Conservation (phyloP, 2,113 vertebrate genomes). For the Tetrax tetrax region DNA sequence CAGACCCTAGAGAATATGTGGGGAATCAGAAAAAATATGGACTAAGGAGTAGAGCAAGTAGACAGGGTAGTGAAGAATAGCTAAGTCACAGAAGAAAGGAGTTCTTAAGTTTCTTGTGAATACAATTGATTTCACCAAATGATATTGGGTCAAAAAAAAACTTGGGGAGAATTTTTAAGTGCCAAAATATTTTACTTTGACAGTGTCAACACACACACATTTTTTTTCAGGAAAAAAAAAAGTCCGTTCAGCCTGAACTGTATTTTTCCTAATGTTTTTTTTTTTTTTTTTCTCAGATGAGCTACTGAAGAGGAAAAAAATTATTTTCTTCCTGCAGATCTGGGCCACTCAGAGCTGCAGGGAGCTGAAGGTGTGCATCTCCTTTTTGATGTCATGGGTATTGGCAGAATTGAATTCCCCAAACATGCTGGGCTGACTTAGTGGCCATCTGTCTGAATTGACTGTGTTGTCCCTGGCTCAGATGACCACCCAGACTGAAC, state of each 20-base stretch:
- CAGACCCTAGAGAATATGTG: neutral
- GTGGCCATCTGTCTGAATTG: conserved; percentile 52
- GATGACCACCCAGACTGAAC: conserved; percentile 54
- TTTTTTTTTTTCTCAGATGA: neutral
- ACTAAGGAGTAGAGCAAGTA: neutral
- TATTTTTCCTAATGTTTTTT: neutral
- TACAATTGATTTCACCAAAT: neutral
- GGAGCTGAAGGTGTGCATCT: neutral
- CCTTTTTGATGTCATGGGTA: neutral
- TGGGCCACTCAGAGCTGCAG: neutral
- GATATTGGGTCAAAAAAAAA: neutral
- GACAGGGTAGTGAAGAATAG: neutral
- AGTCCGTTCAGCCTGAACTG: neutral
- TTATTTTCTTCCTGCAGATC: neutral
- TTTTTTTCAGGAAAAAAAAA: neutral
- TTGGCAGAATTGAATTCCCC: conserved; percentile 7
- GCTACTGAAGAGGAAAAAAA: neutral
- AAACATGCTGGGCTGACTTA: neutral
- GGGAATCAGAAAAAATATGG: neutral
- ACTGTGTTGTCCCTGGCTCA: neutral
- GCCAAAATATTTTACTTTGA: neutral
- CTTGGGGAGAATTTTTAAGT: neutral
- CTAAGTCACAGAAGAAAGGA: neutral
- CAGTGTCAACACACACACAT: neutral
- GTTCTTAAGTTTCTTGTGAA: neutral